These are phyloP conservation scores for Diuraphis noxia DNA, from an alignment of 1,140 invertebrate genomes.

Conservation along the genomic window DNA sequence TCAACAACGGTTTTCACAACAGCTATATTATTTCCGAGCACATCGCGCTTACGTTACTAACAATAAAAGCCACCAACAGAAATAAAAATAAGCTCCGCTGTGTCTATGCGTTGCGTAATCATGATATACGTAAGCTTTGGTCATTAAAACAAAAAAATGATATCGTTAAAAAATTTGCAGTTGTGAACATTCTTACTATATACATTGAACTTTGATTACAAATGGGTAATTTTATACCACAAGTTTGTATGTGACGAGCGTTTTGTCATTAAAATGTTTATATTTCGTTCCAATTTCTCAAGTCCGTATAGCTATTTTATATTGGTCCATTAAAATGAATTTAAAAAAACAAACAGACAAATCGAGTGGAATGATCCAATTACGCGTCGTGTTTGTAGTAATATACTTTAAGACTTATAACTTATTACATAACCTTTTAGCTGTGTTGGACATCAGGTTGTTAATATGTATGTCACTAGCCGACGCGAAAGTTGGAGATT, in stretches of 20 bases:
- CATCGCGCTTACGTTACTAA: background rate
- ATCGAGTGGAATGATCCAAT: background rate
- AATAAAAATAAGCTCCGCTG: slow-evolving; percentile 17
- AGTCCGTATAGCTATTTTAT: background rate
- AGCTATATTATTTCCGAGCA: background rate
- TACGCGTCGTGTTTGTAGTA: background rate
- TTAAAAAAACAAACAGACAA: background rate
- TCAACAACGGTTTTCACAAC: slow-evolving; percentile 35
- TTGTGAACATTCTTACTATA: background rate
- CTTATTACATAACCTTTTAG: background rate
- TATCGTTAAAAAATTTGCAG: background rate
- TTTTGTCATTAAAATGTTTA: background rate
- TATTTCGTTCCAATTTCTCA: background rate
- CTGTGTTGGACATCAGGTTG: background rate
- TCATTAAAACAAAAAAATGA: slow-evolving; percentile 12
- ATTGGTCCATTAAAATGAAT: background rate
- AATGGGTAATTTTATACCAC: background rate
- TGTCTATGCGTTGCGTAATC: background rate
- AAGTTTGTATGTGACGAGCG: background rate
- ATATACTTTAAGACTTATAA: background rate
- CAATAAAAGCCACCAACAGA: background rate
- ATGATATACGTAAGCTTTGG: background rate
- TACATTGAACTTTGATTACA: background rate
- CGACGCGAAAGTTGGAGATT: background rate
- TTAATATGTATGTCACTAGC: background rate